A percentile compares a stretch with the other conserved stretches of the same genome.
These are phyloP conservation scores for Ctenosaura bakeri DNA, from an alignment of 2,797 vertebrate genomes.

Conservation along the genomic window DNA sequence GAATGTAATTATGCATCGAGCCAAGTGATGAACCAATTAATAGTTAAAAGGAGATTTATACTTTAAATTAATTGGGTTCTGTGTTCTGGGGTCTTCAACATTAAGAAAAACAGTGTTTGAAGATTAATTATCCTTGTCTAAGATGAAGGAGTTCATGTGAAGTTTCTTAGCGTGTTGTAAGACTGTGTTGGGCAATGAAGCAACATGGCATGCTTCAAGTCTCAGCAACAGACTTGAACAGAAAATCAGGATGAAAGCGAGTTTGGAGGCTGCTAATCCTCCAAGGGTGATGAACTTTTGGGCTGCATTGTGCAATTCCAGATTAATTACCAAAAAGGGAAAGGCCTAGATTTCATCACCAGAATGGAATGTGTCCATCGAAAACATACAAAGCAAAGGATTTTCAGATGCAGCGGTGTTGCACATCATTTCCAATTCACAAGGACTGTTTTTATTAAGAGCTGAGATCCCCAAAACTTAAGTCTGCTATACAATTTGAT, in stretches of 20 bases:
- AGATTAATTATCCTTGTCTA: slow-evolving; percentile 83
- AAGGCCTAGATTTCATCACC: slow-evolving; percentile 66
- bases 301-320: slow-evolving; percentile 59
- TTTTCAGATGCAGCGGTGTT: not conserved
- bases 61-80: slow-evolving; percentile 84
- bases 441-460: not conserved
- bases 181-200: slow-evolving; percentile 57
- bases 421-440: slow-evolving; percentile 36
- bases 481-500: not conserved
- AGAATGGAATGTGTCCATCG: slow-evolving; percentile 52
- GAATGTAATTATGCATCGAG: slow-evolving; percentile 82
- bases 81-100: slow-evolving; percentile 79
- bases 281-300: slow-evolving; percentile 57
- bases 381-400: slow-evolving; percentile 48
- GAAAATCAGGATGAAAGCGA: slow-evolving; percentile 71
- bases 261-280: slow-evolving; percentile 67
- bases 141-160: slow-evolving; percentile 81
- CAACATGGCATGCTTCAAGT: slow-evolving; percentile 61
- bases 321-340: slow-evolving; percentile 76
- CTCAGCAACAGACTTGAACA: slow-evolving; percentile 56
- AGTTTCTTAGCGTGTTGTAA: slow-evolving; percentile 70
- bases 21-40: slow-evolving; percentile 84
- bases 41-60: slow-evolving; percentile 84
- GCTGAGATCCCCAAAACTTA: not conserved
- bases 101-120: slow-evolving; percentile 84